Evolutionary conservation across 1,140 invertebrate genomes (phyloP), one percentile per base, ranked within the genome.

Genomic region (Pararge aegeria): DNA sequence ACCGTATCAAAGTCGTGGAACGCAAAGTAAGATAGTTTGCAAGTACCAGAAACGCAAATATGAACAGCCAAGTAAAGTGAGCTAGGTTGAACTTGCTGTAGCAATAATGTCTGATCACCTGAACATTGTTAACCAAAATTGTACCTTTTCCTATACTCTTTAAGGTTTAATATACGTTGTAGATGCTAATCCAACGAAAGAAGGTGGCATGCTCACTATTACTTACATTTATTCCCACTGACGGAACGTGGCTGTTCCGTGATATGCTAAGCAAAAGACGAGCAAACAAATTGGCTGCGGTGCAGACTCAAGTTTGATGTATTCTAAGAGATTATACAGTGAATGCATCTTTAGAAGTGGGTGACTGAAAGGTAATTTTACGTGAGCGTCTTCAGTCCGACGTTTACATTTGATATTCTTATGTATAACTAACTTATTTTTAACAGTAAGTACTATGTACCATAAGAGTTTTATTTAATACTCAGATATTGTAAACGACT

Each of bases 181-280:
- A 10, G 7, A 34, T 30, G 5, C 0, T 18, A n/a, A 53, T 38
- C 18, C 24, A 21, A 62, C 61, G 48, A 74, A 76, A 73, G 67
- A 78, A 78, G 68, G 73, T 77, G 66, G 65, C 66, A 76, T 57
- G 55, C 55, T 63, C 61, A 63, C 54, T 57, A 57, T 63, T 82
- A 78, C 75, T 78, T 75, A 84, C 79, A 78, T 83, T 85, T 83
- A 80, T 86, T 77, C 76, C 65, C 68, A 66, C 55, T 75, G 80
- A 73, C 61, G 75, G 77, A 79, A 83, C 82, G 77, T 68, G 73
- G 69, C 73, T 75, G 73, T 79, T 80, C 73, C 70, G 75, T 79
- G 83, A 84, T 87, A 87, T 83, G 83, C 75, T 82, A 87, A 84
- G 80, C 80, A 83, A 83, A 82, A 83, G 79, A 70, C 78, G 78